Base-by-base conservation (phyloP, 92 coral and sea anemone genomes). In the Phenganax stokvisi region DNA sequence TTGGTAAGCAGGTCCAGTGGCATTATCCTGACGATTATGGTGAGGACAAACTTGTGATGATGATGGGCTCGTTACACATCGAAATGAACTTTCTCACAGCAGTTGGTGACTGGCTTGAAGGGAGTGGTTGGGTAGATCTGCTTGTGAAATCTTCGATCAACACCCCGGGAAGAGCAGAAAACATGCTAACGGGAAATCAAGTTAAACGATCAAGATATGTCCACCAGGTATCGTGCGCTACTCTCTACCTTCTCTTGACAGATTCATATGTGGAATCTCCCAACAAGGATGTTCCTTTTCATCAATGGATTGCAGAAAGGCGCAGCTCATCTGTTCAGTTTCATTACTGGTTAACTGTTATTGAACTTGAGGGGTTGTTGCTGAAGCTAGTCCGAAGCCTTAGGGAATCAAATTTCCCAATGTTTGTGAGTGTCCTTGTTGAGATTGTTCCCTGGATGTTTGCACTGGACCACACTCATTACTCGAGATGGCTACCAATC, bases 401-500 rank as follows among this genome's bases (percentile, higher is more conserved):
- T 29, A 63, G 82, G 15, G 82, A 75, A 54, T 53, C 76, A 54
- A 66, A 75, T 54, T 75, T 84, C 70, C 54, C 8, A 25, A 63
- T 84, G 86, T 83, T 83, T 82, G 17, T 72, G 71, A 65, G 31
- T 31, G 86, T 53, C 51, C 82, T 84, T 51, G 54, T 10, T 27
- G 55, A 84, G 64, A 75, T 84, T 0, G 82, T 29, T 20, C 85
- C 85, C 11, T 83, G 73, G 85, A 57, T 73, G 80, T 83, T 83
- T 62, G 85, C 85, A 1, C 73, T 83, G 29, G 85, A 74, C 47
- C 85, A 83, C 73, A 73, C 80, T 9, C 72, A 83, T 16, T 84
- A 75, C 37, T 7, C 86, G 4, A 84, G 86, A 55, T 76, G 86
- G 86, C 51, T 84, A 13, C 86, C 86, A 75, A 31, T 84, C 64